Evolutionary conservation across 2,797 vertebrate species (phyloP), one percentile per base, ranked within the genome.

Genomic region (Lepus oiostolus): DNA sequence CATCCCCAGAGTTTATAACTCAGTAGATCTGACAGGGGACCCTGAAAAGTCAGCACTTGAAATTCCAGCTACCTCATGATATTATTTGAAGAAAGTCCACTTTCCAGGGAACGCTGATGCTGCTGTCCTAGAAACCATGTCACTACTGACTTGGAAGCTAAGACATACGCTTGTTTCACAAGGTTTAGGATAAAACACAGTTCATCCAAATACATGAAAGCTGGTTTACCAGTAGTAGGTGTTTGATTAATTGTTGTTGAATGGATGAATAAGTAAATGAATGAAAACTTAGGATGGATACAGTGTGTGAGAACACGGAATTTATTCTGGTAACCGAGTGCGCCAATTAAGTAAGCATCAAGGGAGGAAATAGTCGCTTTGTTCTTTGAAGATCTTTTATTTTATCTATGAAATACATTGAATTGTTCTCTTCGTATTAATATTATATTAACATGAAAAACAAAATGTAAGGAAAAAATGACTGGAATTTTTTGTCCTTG

Each of bases 1-100:
- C 52, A 54, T 7, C 10, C n/a, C 67, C 28, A 74, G 26, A 50
- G 10, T 60, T 88, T 95, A 76, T 89, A 65, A 95, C 76, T 85
- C 58, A 26, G 52, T 28, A 58, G 7, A 1, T 62, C 47, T 88
- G 19, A 4, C 28, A 79, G 75, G 38, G 52, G 42, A 79, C 10
- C 13, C 24, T 77, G 60, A 89, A 86, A 63, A 71, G 47, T 21
- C 42, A 89, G n/a, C n/a, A n/a, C n/a, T n/a, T n/a, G n/a, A n/a
- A n/a, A n/a, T n/a, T n/a, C n/a, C n/a, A n/a, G n/a, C n/a, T n/a
- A n/a, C n/a, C n/a, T n/a, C n/a, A n/a, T n/a, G n/a, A n/a, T n/a
- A n/a, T n/a, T n/a, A n/a, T n/a, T n/a, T n/a, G n/a, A n/a, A n/a
- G n/a, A n/a, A n/a, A n/a, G n/a, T n/a, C 54, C 79, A 71, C 35